phyloP scores from a whole-genome alignment of 1,140 invertebrate genomes.

The Eulimnadia texana region DNA sequence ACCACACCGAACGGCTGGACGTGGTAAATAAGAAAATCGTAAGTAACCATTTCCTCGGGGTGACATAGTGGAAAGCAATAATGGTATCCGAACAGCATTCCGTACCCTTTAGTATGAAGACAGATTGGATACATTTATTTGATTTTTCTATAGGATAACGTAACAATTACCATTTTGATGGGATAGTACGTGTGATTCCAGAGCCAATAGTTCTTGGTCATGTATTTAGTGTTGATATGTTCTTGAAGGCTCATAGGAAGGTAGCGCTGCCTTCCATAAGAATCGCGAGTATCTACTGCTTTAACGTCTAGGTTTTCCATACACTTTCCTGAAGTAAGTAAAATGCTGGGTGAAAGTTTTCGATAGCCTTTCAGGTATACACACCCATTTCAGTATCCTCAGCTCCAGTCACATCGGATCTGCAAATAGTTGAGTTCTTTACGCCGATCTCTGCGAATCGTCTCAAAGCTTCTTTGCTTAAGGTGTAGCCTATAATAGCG shows the following conservation, averaged over 20 bases:
- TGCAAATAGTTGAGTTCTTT: slow-evolving; percentile 5
- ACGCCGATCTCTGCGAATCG: background rate
- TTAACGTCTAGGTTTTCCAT: slow-evolving; percentile 69
- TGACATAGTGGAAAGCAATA: slow-evolving; percentile 91
- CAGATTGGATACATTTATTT: background rate
- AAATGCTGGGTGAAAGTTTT: background rate
- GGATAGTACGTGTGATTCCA: slow-evolving; percentile 91
- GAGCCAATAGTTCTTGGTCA: slow-evolving; percentile 76
- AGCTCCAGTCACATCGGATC: slow-evolving; percentile 8
- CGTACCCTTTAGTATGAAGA: slow-evolving; percentile 46
- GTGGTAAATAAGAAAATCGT: slow-evolving; percentile 94
- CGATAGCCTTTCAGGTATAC: background rate
- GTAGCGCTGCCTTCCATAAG: slow-evolving; percentile 68
- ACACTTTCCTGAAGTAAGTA: slow-evolving; percentile 41
- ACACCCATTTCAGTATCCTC: slow-evolving; percentile 14
- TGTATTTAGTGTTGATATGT: slow-evolving; percentile 72
- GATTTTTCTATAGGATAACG: slow-evolving; percentile 1
- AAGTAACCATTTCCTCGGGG: slow-evolving; percentile 82
- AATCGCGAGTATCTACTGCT: slow-evolving; percentile 74
- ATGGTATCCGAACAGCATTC: slow-evolving; percentile 92
- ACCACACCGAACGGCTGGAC: slow-evolving; percentile 64
- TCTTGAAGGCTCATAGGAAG: slow-evolving; percentile 87
- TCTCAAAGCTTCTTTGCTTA: slow-evolving; percentile 14
- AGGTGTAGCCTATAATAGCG: background rate
- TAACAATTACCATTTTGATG: slow-evolving; percentile 50